A percentile compares a stretch with the other conserved stretches of the same genome.
phyloP scores from a whole-genome alignment of 2,797 vertebrate species.

The Silurus aristotelis region DNA sequence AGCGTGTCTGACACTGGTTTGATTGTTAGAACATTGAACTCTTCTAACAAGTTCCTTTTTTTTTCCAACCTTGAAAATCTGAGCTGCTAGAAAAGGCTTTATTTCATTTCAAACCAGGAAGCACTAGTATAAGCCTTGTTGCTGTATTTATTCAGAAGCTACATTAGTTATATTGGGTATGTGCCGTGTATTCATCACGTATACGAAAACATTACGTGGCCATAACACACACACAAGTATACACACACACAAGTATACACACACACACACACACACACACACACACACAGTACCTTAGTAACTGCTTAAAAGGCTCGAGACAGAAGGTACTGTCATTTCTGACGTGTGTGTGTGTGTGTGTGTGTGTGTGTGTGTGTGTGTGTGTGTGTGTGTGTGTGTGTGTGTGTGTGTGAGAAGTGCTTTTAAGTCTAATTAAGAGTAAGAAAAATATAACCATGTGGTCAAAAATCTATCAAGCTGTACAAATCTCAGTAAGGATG shows the following conservation, averaged over 20 bases:
- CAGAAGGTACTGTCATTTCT: constrained; percentile 63
- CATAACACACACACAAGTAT: neutral
- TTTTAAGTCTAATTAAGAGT: constrained; percentile 37
- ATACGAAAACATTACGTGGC: constrained; percentile 33
- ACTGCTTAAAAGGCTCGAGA: constrained; percentile 55
- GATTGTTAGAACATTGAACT: constrained; percentile 44
- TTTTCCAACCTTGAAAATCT: constrained; percentile 41
- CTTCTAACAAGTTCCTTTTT: constrained; percentile 44
- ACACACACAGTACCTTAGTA: constrained; percentile 32
- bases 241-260: neutral
- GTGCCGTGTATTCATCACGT: neutral
- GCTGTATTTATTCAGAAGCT: constrained; percentile 8
- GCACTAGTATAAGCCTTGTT: neutral
- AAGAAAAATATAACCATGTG: neutral
- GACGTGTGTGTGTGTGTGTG: constrained; percentile 51
- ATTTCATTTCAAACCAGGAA: neutral
- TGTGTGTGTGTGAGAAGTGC: constrained; percentile 20
- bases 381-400: constrained; percentile 42
- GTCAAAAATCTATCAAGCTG: constrained; percentile 1
- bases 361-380: constrained; percentile 39
- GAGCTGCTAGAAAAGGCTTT: constrained; percentile 21
- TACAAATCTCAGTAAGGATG: neutral
- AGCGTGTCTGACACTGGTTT: constrained; percentile 46
- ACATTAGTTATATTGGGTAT: neutral
- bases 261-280: neutral